Evolutionary conservation across 2,113 vertebrate genomes (phyloP).

Genomic region (Caretta caretta): DNA sequence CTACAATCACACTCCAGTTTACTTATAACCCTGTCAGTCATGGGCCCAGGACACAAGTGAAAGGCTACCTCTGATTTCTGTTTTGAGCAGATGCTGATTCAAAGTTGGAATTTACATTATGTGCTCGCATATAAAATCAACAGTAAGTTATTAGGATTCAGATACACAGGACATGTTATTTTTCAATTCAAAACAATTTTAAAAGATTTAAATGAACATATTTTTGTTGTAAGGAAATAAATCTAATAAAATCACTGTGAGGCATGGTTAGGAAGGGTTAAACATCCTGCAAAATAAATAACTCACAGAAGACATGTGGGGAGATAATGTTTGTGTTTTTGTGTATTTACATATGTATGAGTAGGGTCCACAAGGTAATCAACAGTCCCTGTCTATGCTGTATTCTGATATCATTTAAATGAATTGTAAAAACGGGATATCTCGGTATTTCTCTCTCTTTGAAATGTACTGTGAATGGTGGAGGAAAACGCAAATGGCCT

Average conservation of each 20-base stretch:
- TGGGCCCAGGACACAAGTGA: background rate
- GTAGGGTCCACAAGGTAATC: too few relatives aligned
- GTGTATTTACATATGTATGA: too few relatives aligned
- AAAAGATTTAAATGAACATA: background rate
- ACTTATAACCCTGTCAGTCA: background rate
- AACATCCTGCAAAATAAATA: background rate
- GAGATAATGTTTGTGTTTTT: too few relatives aligned
- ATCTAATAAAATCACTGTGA: background rate
- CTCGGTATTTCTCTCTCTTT: too few relatives aligned
- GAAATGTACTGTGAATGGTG: too few relatives aligned
- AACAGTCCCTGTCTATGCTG: too few relatives aligned
- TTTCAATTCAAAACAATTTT: background rate
- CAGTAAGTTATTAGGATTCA: background rate
- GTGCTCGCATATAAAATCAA: background rate
- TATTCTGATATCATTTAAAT: too few relatives aligned
- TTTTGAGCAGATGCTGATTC: background rate
- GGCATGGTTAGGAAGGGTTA: background rate
- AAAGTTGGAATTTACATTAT: background rate
- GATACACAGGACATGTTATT: background rate
- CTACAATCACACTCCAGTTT: background rate
- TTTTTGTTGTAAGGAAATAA: background rate
- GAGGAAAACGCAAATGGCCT: too few relatives aligned
- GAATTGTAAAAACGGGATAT: too few relatives aligned
- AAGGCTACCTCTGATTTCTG: background rate
- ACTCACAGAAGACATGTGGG: too few relatives aligned